These are phyloP conservation scores for Mayetiola destructor DNA, from an alignment of 2,888 invertebrate species.

Conservation along the genomic window DNA sequence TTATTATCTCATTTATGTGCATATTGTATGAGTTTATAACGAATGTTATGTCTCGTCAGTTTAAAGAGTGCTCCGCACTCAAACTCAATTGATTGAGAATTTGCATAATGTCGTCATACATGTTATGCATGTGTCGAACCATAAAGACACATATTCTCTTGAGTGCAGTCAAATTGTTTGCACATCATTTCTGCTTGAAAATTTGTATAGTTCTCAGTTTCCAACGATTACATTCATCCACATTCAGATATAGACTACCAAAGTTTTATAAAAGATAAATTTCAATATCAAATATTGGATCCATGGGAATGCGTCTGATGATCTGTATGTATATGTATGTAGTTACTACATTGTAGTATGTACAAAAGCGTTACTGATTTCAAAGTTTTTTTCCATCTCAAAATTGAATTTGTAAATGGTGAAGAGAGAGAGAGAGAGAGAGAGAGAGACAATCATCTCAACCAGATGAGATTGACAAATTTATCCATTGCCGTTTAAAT, in stretches of 20 bases:
- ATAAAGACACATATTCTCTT: not conserved
- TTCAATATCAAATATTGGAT: not conserved
- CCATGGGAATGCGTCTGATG: not conserved
- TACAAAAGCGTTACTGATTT: not conserved
- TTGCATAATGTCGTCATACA: slow-evolving; percentile 10
- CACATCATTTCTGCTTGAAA: too few species aligned
- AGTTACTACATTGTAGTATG: not conserved
- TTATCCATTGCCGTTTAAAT: slow-evolving; percentile 10
- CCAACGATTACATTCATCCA: not conserved
- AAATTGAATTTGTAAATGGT: not conserved
- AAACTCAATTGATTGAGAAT: not conserved
- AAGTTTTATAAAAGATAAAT: slow-evolving; percentile 5
- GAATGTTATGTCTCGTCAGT: too few species aligned
- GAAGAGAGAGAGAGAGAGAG: not conserved
- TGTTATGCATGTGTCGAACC: not conserved
- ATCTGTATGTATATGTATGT: not conserved
- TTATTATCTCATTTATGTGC: too few species aligned
- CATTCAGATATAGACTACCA: not conserved
- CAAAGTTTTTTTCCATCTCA: not conserved
- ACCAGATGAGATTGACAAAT: slow-evolving; percentile 2
- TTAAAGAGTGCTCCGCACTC: not conserved
- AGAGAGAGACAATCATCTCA: not conserved
- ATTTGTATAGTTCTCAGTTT: not conserved
- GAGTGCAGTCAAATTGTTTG: too few species aligned
- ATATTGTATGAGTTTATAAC: too few species aligned